Evolutionary conservation across 2,888 invertebrate genomes (phyloP).

Genomic region (Plemyria rubiginata): DNA sequence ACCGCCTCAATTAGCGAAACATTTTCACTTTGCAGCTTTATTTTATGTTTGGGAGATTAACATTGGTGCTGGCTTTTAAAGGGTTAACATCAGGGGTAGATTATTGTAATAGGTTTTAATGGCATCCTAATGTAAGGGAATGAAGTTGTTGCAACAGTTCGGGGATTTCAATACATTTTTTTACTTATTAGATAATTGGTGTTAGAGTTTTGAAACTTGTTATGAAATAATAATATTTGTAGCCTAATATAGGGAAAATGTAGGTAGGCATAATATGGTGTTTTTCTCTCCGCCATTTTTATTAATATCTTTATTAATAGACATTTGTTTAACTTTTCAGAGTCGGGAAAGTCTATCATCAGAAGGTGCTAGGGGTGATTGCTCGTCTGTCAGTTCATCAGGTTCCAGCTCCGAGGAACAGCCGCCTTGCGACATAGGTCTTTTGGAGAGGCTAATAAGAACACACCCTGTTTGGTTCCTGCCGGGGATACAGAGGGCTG

Average conservation of each 20-base stretch:
- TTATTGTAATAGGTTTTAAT: not conserved
- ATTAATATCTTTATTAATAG: too few species aligned
- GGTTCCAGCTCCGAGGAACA: conserved; percentile 86
- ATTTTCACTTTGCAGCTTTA: conserved; percentile 50
- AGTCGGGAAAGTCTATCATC: conserved; percentile 88
- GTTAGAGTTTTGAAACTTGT: too few species aligned
- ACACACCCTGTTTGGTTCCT: conserved; percentile 98
- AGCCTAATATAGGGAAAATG: too few species aligned
- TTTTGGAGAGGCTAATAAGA: conserved; percentile 94
- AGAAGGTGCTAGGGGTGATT: conserved; percentile 85
- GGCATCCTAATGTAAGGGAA: not conserved
- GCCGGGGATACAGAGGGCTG: conserved; percentile 96
- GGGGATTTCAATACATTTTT: too few species aligned
- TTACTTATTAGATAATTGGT: too few species aligned
- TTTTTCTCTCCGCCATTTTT: too few species aligned
- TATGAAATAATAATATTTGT: too few species aligned
- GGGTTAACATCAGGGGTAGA: conserved; percentile 21
- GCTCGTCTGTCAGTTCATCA: conserved; percentile 82
- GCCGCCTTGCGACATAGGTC: conserved; percentile 92
- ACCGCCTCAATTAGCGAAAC: conserved; percentile 59
- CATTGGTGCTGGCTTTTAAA: conserved; percentile 29
- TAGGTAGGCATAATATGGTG: too few species aligned
- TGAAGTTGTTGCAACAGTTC: too few species aligned
- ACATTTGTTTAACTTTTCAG: conserved; percentile 63
- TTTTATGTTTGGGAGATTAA: conserved; percentile 41